Evolutionary conservation across 2,888 invertebrate genomes (phyloP), one percentile per base, ranked within the genome.

Genomic region (Lasioglossum leucozonium): DNA sequence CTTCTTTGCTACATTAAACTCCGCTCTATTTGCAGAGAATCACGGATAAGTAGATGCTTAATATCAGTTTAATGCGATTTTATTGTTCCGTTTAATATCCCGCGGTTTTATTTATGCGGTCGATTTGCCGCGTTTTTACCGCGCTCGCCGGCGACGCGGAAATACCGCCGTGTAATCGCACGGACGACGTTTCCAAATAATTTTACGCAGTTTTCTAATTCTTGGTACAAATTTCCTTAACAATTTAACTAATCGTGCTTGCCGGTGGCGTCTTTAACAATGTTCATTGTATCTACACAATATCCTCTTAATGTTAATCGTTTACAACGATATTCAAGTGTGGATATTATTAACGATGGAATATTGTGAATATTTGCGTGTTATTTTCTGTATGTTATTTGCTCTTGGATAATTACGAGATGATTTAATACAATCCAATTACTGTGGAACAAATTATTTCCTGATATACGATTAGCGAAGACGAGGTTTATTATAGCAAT

Each of bases 1-100:
- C 75, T 71, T 72, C 67, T 82, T 83, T 65, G 55, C 82, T 26
- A 65, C 34, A 40, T 82, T 82, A 74, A 82, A 71, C 75, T 34
- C 18, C 18, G 47, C 82, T 76, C 75, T 75, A 75, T 82, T 82
- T 72, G 40, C 75, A 34, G 51, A 71, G 74, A 74, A 82, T 82
- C 75, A 30, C 40, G 71, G 71, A 75, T 75, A 82, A 82, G 82
- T 30, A 40, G 72, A 67, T 77, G 55, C 44, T 83, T 84, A 82
- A 77, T 82, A 84, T 82, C 83, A 26, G 83, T 69, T 84, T 73
- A 77, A 82, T 69, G 72, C 44, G 47, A 76, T 84, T 84, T 82
- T 82, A 83, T 83, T 83, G 67, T 83, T 47, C 72, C 72, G 55
- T 67, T 82, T 82, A 77, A 83, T 82, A 82, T 75, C 42, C 65